Percentiles rank a stretch among this genome's conserved stretches.
phyloP scores from a whole-genome alignment of 2,113 vertebrate species.

The Oryzias curvinotus region DNA sequence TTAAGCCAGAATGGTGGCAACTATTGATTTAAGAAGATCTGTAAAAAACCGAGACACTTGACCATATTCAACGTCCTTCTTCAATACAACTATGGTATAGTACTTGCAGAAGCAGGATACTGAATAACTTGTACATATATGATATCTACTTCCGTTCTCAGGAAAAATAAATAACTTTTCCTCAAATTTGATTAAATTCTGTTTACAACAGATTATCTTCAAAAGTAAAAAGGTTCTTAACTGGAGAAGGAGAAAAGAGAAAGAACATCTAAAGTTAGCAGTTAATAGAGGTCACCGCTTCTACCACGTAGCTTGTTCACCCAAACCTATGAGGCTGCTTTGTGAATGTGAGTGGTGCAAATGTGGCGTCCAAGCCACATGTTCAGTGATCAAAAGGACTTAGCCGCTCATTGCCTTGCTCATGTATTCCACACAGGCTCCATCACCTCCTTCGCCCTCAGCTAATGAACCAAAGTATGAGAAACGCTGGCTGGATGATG shows the following conservation, averaged over 20 bases:
- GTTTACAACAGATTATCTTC: too few species aligned
- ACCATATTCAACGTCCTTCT: too few species aligned
- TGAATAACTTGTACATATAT: too few species aligned
- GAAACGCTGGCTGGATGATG: conserved; percentile 90
- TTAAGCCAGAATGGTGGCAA: too few species aligned
- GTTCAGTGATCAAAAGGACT: conserved; percentile 42
- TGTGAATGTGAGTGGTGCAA: conserved; percentile 16
- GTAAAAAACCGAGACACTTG: too few species aligned
- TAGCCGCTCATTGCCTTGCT: conserved; percentile 48
- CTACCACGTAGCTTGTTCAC: neutral
- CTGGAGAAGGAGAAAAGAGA: neutral
- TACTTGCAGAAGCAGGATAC: too few species aligned
- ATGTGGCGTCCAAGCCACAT: conserved; percentile 14
- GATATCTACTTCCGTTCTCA: too few species aligned
- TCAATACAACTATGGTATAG: too few species aligned
- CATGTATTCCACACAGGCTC: conserved; percentile 82
- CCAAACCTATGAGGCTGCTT: neutral
- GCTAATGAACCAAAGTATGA: conserved; percentile 92
- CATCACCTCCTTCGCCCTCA: conserved; percentile 85
- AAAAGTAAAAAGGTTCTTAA: neutral
- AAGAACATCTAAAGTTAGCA: neutral
- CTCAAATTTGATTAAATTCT: too few species aligned
- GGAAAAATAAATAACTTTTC: too few species aligned
- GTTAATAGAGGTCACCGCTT: neutral
- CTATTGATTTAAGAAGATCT: too few species aligned